A percentile compares a stretch with the other conserved stretches of the same genome.
phyloP scores from a whole-genome alignment of 1,140 invertebrate genomes.

The Philaenus spumarius region DNA sequence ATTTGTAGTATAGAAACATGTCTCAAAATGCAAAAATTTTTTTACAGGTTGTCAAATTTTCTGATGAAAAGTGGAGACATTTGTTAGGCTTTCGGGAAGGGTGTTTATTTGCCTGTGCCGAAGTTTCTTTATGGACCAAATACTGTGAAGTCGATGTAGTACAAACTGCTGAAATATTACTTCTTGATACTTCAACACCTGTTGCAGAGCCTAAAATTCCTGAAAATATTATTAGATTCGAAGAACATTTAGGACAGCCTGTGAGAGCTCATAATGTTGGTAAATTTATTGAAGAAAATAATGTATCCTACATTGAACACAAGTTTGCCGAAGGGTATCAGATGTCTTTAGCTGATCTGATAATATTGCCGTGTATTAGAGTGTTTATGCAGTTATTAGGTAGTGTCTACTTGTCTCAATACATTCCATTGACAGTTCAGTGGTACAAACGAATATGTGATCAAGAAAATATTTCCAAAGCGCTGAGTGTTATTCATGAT shows the following conservation, averaged over 20 bases:
- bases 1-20: not conserved
- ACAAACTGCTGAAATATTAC: constrained; percentile 16
- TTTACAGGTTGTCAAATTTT: constrained; percentile 25
- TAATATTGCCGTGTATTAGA: constrained; percentile 66
- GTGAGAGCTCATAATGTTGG: constrained; percentile 80
- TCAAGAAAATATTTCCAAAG: constrained; percentile 17
- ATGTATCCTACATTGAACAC: constrained; percentile 45
- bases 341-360: constrained; percentile 76
- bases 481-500: constrained; percentile 3
- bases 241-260: constrained; percentile 79
- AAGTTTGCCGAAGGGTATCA: constrained; percentile 75
- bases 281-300: constrained; percentile 45
- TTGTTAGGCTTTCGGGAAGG: constrained; percentile 65
- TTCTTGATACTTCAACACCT: not conserved
- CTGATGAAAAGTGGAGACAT: constrained; percentile 14
- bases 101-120: constrained; percentile 73
- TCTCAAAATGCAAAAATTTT: not conserved
- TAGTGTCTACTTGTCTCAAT: constrained; percentile 37
- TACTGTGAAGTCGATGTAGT: constrained; percentile 66
- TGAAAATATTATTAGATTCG: constrained; percentile 61
- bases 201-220: constrained; percentile 41
- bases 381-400: constrained; percentile 49
- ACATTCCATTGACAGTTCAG: constrained; percentile 55
- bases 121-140: constrained; percentile 84
- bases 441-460: constrained; percentile 52